Base-by-base conservation (phyloP, 2,797 vertebrate species). In the Pseudotriccus pelzelni region DNA sequence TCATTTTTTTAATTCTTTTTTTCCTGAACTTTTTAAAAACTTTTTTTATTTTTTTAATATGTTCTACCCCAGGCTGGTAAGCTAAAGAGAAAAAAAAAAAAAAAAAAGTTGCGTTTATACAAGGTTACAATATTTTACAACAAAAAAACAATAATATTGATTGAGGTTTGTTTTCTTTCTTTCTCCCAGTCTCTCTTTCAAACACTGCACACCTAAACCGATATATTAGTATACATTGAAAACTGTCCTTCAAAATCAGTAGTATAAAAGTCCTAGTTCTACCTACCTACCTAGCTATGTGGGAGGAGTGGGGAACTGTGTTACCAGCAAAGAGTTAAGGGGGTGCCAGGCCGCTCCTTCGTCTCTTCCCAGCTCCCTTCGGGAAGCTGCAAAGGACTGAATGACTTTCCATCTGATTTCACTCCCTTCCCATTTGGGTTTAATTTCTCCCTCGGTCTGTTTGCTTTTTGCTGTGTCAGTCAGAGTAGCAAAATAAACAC, bases 201-300 rank as follows among this genome's bases (percentile, higher is more conserved):
- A 92, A 90, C 98, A 97, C 98, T 91, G 97, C 98, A 97, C 97
- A 97, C 97, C 96, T 96, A 97, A 96, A 97, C 94, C 2, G 97
- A 95, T 97, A 97, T 97, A 95, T 95, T 96, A 96, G 96, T 89
- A 94, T 79, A 97, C 97, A 89, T 63, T 94, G 96, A 97, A 97
- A 97, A 97, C 97, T 66, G 95, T 97, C 96, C 96, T 97, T 97
- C 97, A 97, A 97, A 97, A 98, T 98, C 98, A 98, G 98, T 98
- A 98, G 98, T 98, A 98, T 95, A 97, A 98, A 97, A 98, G 97
- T 97, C 97, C 97, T 98, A 97, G 96, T 91, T 96, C 95, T 97
- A 89, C 89, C 93, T 95, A 82, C 91, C 86, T 96, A 88, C 44
- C 93, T 95, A 94, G 81, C 69, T 96, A 91, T 76, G 90, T 37